These are phyloP conservation scores for Athene cunicularia DNA, from an alignment of 2,113 vertebrate species.

Conservation along the genomic window DNA sequence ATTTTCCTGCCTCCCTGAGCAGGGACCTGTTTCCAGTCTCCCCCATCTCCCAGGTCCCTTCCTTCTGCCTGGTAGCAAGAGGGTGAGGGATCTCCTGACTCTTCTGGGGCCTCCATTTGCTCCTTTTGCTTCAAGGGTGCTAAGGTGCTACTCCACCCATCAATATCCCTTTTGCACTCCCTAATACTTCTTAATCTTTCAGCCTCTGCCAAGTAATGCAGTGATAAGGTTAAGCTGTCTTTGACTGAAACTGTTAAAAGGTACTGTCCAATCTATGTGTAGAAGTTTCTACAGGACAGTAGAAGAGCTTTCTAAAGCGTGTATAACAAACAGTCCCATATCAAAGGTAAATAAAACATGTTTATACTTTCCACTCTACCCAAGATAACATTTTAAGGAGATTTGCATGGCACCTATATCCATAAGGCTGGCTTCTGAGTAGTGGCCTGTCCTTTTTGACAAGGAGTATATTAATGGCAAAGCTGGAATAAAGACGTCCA, in stretches of 20 bases:
- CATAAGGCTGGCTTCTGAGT: background rate
- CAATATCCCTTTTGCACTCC: too few relatives aligned
- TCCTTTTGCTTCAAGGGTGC: too few relatives aligned
- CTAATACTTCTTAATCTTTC: too few relatives aligned
- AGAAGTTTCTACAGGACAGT: background rate
- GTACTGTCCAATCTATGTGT: background rate
- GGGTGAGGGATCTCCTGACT: too few relatives aligned
- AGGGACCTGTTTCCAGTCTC: too few relatives aligned
- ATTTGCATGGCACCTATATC: background rate
- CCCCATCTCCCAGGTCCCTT: too few relatives aligned
- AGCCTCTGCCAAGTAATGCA: background rate
- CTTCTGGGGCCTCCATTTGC: too few relatives aligned
- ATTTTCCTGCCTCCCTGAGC: too few relatives aligned
- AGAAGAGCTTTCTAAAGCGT: background rate
- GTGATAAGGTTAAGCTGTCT: background rate
- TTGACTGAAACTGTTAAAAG: constrained; percentile 1
- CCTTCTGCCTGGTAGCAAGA: too few relatives aligned
- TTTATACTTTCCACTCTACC: background rate
- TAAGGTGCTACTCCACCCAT: too few relatives aligned
- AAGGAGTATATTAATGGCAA: background rate
- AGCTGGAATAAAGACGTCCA: background rate
- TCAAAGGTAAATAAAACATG: background rate
- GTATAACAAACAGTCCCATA: background rate
- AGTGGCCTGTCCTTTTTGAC: background rate
- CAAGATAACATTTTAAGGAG: background rate